Conservation (phyloP, 2,797 vertebrate genomes). For the Discoglossus pictus region DNA sequence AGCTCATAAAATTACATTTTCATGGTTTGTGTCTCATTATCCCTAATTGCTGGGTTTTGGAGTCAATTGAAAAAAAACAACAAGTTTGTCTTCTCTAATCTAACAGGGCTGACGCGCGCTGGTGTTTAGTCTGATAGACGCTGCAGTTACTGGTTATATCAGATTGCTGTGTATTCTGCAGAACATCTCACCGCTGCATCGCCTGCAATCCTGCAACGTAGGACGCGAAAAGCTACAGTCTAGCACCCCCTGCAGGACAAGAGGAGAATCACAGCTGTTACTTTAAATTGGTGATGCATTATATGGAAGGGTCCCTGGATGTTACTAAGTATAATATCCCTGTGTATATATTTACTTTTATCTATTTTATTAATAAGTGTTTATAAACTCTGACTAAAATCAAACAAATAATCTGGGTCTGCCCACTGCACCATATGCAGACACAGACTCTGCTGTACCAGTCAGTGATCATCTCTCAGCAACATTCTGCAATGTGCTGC, state of each 20-base stretch:
- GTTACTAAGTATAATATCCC: too few species aligned
- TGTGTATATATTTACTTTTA: too few species aligned
- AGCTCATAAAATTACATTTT: slow-evolving; percentile 53
- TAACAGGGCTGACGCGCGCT: slow-evolving; percentile 58
- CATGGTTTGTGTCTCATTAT: slow-evolving; percentile 40
- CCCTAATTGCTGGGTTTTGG: neutral
- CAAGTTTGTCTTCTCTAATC: slow-evolving; percentile 49
- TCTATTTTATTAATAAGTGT: too few species aligned
- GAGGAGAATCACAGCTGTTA: too few species aligned
- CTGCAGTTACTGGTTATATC: slow-evolving; percentile 55
- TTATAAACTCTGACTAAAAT: too few species aligned
- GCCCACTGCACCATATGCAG: too few species aligned
- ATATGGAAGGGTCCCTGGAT: too few species aligned
- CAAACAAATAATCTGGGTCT: too few species aligned
- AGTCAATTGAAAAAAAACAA: slow-evolving; percentile 30
- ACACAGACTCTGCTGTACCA: too few species aligned
- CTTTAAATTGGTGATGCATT: too few species aligned
- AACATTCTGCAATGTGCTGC: too few species aligned
- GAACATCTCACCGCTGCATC: slow-evolving; percentile 22
- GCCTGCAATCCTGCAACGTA: neutral
- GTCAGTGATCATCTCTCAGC: too few species aligned
- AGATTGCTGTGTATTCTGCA: slow-evolving; percentile 40
- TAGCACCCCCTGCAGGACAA: slow-evolving; percentile 76
- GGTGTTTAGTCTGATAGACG: slow-evolving; percentile 58
- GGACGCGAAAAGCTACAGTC: slow-evolving; percentile 68